A percentile compares a stretch with the other conserved stretches of the same genome.
Evolutionary conservation across 2,888 invertebrate genomes (phyloP).

Genomic region (Agriopis marginaria): DNA sequence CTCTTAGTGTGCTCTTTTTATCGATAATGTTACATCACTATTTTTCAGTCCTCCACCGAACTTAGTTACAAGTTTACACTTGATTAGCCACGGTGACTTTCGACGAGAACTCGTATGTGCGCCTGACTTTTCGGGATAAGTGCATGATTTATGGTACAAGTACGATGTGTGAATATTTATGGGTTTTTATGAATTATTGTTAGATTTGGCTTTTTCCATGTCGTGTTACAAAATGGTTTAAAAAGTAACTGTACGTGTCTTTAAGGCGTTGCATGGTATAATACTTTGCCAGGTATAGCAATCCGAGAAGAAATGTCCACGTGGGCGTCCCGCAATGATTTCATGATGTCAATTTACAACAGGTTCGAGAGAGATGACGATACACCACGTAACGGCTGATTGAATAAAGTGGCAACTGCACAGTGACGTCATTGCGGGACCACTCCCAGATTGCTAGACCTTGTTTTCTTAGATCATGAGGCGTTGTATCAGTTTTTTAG

Average conservation of each 20-base stretch:
- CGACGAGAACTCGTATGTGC: conserved; percentile 54
- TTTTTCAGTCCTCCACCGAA: conserved; percentile 45
- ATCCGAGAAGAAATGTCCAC: no score
- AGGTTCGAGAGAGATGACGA: no score
- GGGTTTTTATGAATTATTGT: conserved; percentile 39
- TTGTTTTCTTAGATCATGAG: no score
- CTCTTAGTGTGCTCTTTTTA: not conserved
- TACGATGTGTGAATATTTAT: conserved; percentile 58
- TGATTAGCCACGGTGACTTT: conserved; percentile 74
- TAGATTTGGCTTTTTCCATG: conserved; percentile 31
- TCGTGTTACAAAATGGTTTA: conserved; percentile 10
- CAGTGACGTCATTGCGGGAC: no score
- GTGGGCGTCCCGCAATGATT: no score
- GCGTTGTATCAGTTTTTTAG: no score
- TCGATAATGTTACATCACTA: conserved; percentile 27
- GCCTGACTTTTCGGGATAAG: conserved; percentile 53
- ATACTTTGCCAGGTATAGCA: no score
- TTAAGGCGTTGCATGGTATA: no score
- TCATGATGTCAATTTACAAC: no score
- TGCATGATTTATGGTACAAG: conserved; percentile 49
- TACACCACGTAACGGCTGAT: no score
- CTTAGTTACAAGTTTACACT: conserved; percentile 75
- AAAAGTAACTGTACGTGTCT: not conserved
- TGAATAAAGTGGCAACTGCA: no score
- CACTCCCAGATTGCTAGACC: no score